Evolutionary conservation across 2,888 invertebrate species (phyloP).

Genomic region (Eupithecia abbreviata): DNA sequence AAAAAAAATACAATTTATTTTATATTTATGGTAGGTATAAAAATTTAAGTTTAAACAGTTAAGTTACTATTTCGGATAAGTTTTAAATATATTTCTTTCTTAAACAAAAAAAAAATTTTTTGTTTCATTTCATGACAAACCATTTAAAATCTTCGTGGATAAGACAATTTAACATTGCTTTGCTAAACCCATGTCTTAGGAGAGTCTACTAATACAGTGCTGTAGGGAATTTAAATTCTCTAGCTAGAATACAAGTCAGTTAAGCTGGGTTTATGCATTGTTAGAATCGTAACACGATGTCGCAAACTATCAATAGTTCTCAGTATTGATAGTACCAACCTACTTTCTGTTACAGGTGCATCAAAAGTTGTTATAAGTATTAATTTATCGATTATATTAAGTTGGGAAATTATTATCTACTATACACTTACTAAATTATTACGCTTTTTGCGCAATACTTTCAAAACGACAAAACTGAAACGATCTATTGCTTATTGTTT

Average conservation of each 20-base stretch:
- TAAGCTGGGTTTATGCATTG: not conserved
- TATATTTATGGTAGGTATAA: not conserved
- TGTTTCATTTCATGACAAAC: not conserved
- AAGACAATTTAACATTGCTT: not conserved
- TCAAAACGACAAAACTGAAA: constrained; percentile 24
- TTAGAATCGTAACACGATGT: not conserved
- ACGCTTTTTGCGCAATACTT: constrained; percentile 7
- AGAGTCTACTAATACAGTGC: not conserved
- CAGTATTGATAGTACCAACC: not conserved
- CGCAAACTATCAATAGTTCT: constrained; percentile 4
- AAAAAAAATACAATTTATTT: no score
- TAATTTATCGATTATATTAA: not conserved
- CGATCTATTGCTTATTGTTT: constrained; percentile 27
- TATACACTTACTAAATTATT: not conserved
- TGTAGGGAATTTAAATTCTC: not conserved
- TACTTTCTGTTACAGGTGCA: not conserved
- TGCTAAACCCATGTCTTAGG: not conserved
- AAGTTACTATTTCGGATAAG: not conserved
- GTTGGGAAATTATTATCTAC: constrained; percentile 9
- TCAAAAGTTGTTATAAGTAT: not conserved
- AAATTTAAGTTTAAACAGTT: not conserved
- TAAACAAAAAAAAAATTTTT: not conserved
- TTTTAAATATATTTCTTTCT: not conserved
- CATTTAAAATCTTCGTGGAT: not conserved
- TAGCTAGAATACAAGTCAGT: not conserved